Evolutionary conservation across 2,888 invertebrate species (phyloP).

Genomic region (Synanthedon andrenaeformis): DNA sequence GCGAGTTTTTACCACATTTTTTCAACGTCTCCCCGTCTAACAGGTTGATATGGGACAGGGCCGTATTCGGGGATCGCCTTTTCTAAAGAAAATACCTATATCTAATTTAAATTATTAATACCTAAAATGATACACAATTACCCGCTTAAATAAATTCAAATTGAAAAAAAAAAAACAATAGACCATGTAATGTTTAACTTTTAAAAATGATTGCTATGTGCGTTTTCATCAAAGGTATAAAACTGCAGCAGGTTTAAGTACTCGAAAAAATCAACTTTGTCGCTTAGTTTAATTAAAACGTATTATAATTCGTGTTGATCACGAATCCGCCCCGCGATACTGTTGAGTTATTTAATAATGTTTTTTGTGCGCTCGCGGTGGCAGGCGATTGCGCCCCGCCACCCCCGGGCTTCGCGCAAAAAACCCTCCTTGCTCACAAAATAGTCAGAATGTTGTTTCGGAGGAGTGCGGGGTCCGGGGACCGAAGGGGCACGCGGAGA

Average conservation of each 20-base stretch:
- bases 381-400: constrained; percentile 64
- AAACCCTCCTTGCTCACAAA: constrained; percentile 61
- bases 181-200: no score
- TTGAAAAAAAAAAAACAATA: no score
- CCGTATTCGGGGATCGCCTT: constrained; percentile 19
- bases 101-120: no score
- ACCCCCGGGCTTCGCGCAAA: constrained; percentile 66
- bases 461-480: constrained; percentile 34
- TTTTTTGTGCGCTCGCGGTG: constrained; percentile 54
- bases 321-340: constrained; percentile 60
- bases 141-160: no score
- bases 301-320: constrained; percentile 56
- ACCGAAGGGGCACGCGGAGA: constrained; percentile 43
- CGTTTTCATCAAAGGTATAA: no score
- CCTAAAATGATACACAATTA: no score
- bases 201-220: no score
- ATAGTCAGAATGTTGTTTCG: constrained; percentile 62
- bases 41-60: constrained; percentile 40
- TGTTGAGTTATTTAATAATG: constrained; percentile 66
- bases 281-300: constrained; percentile 60
- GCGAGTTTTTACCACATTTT: constrained; percentile 43
- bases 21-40: constrained; percentile 29
- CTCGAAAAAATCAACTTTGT: constrained; percentile 18
- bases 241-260: no score
- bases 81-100: no score